Base-by-base conservation (phyloP, 1,140 invertebrate genomes). In the Drosophila subpulchrella region DNA sequence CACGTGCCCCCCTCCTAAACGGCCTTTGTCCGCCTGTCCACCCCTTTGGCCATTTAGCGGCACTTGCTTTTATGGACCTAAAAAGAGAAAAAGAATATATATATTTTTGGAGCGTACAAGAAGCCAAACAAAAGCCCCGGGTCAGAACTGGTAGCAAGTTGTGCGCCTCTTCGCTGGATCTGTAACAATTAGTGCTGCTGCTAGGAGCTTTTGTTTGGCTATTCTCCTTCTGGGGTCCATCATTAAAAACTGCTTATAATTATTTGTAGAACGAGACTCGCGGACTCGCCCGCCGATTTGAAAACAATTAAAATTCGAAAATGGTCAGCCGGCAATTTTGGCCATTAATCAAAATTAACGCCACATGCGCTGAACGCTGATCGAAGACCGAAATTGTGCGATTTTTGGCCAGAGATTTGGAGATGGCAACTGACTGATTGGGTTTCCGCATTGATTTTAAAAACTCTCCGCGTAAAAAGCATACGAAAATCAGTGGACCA, bases 261-360 rank as follows among this genome's bases (percentile, higher is more conserved):
- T 88, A 88, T 88, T 88, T 88, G 84, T 88, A 88, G 83, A 89
- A 88, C 83, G 84, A 84, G 73, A 77, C 73, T 67, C 73, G 78
- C 78, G 65, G 65, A 76, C 82, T 84, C 78, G 81, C 68, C 78
- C 83, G 81, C 78, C 79, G 82, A 85, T 89, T 89, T 83, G 84
- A 88, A 88, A 88, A 88, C 84, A 89, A 88, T 89, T 88, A 84
- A 84, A 88, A 89, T 80, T 80, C 66, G 54, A 82, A 86, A 85
- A 86, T 85, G 82, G 57, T 81, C 75, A 81, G 60, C 57, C 78
- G 80, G 76, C 79, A 83, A 88, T 85, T 85, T 89, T 67, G 84
- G 66, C 86, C 85, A 90, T 90, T 90, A 90, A 90, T 90, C 85
- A 90, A 90, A 90, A 90, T 90, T 90, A 90, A 90, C 84, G 75